Percentiles rank a stretch among this genome's conserved stretches.
These are phyloP conservation scores for Plotosus lineatus DNA, from an alignment of 2,113 vertebrate genomes.

Conservation along the genomic window DNA sequence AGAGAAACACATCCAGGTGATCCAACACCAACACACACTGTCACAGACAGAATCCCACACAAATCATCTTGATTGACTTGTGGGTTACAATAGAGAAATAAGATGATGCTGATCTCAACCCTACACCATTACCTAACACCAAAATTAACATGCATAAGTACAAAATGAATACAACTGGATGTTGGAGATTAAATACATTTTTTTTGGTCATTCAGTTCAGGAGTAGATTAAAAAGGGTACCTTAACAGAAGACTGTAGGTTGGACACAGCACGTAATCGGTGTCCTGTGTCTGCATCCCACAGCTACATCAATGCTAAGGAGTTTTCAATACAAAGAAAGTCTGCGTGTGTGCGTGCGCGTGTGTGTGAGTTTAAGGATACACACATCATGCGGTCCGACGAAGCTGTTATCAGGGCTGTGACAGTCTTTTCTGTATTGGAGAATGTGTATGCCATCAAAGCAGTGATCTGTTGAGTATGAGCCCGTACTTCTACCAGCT, in stretches of 20 bases:
- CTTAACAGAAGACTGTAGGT: conserved; percentile 93
- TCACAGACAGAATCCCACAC: conserved; percentile 42
- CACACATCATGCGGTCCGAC: conserved; percentile 87
- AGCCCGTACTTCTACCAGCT: conserved; percentile 82
- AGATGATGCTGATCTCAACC: background rate
- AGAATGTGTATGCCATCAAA: conserved; percentile 72
- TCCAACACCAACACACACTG: conserved; percentile 89
- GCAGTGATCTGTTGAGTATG: conserved; percentile 94
- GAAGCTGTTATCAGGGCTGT: conserved; percentile 85
- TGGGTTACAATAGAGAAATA: background rate
- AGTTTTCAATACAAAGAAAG: background rate
- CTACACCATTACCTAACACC: background rate
- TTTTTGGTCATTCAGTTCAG: background rate
- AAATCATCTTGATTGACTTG: background rate
- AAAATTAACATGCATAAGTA: background rate
- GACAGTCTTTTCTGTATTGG: conserved; percentile 58
- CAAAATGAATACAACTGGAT: background rate
- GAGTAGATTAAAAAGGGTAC: conserved; percentile 61
- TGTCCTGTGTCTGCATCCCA: conserved; percentile 87
- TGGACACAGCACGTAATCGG: conserved; percentile 81
- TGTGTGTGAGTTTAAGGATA: conserved; percentile 77
- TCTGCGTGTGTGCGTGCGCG: background rate
- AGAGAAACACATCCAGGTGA: conserved; percentile 83
- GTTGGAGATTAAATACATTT: background rate
- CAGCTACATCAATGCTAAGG: conserved; percentile 66